A percentile compares a stretch with the other conserved stretches of the same genome.
phyloP scores from a whole-genome alignment of 2,888 invertebrate genomes.

The Eremobia ochroleuca region DNA sequence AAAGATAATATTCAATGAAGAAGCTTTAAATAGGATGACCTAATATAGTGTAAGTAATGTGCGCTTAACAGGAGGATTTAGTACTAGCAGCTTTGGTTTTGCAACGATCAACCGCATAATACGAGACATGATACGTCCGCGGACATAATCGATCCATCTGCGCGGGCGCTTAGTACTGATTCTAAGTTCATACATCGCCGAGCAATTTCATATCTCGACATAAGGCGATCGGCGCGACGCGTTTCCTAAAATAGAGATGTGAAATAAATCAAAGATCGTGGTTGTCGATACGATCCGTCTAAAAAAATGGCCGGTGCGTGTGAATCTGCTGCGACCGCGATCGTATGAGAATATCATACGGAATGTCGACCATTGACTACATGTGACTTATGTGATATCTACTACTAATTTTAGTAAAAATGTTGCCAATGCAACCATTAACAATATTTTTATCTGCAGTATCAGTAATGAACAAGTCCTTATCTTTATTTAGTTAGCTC shows the following conservation, averaged over 20 bases:
- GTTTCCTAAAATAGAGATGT: constrained; percentile 90
- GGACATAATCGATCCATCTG: constrained; percentile 77
- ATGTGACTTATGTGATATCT: constrained; percentile 77
- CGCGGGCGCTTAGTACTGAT: constrained; percentile 78
- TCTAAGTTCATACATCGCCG: constrained; percentile 79
- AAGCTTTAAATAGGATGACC: constrained; percentile 75
- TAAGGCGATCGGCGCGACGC: constrained; percentile 84
- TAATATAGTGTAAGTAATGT: constrained; percentile 75
- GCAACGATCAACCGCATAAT: constrained; percentile 72
- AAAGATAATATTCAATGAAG: constrained; percentile 76
- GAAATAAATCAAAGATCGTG: constrained; percentile 88
- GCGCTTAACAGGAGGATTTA: constrained; percentile 70
- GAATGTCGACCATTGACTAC: constrained; percentile 78
- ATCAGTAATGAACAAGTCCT: constrained; percentile 61
- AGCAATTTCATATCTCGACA: constrained; percentile 88
- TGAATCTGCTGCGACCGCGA: constrained; percentile 86
- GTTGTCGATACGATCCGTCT: constrained; percentile 81
- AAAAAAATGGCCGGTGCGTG: constrained; percentile 85
- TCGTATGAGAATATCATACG: constrained; percentile 85
- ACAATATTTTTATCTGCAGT: constrained; percentile 65
- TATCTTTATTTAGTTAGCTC: constrained; percentile 53
- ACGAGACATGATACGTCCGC: constrained; percentile 72
- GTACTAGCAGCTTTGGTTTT: constrained; percentile 67
- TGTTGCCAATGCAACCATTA: constrained; percentile 63
- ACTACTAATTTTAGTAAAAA: constrained; percentile 75